A percentile compares a stretch with the other conserved stretches of the same genome.
Conservation (phyloP, 2,888 invertebrate species). For the Capitulum mitella region DNA sequence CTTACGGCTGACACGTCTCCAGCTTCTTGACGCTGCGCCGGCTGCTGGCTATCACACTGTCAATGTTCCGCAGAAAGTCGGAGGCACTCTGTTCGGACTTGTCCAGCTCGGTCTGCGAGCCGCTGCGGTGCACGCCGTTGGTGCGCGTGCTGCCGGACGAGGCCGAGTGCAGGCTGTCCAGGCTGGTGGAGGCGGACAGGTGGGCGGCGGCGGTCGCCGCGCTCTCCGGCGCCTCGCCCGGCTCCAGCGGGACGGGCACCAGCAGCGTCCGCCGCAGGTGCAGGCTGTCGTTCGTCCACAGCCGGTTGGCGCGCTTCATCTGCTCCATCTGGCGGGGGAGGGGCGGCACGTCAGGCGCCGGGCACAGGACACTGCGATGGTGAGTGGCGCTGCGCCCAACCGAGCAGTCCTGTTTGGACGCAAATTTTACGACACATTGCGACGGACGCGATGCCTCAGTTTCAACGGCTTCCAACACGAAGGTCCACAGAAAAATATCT, state of each 20-base stretch:
- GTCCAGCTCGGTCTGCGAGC: slow-evolving; percentile 31
- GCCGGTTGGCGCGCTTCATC: slow-evolving; percentile 78
- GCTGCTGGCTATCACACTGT: slow-evolving; percentile 44
- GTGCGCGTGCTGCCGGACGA: neutral
- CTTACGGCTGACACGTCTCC: slow-evolving; percentile 40
- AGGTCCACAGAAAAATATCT: no score
- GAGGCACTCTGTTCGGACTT: slow-evolving; percentile 39
- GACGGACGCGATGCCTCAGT: no score
- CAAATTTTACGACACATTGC: no score
- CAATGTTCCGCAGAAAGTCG: slow-evolving; percentile 46
- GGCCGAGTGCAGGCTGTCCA: slow-evolving; percentile 23
- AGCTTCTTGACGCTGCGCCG: slow-evolving; percentile 43
- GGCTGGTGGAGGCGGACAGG: slow-evolving; percentile 6
- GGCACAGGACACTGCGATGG: no score
- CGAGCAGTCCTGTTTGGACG: no score
- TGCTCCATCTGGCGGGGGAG: slow-evolving; percentile 86
- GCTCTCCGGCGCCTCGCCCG: neutral
- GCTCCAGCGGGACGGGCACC: slow-evolving; percentile 54
- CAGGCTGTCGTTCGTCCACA: slow-evolving; percentile 88
- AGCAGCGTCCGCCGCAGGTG: slow-evolving; percentile 80
- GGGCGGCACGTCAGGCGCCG: no score
- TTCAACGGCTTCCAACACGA: no score
- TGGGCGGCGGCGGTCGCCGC: neutral
- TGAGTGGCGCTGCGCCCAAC: no score
- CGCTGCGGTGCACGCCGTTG: neutral